phyloP scores from a whole-genome alignment of 2,797 vertebrate species.

The Peromyscus aztecus region DNA sequence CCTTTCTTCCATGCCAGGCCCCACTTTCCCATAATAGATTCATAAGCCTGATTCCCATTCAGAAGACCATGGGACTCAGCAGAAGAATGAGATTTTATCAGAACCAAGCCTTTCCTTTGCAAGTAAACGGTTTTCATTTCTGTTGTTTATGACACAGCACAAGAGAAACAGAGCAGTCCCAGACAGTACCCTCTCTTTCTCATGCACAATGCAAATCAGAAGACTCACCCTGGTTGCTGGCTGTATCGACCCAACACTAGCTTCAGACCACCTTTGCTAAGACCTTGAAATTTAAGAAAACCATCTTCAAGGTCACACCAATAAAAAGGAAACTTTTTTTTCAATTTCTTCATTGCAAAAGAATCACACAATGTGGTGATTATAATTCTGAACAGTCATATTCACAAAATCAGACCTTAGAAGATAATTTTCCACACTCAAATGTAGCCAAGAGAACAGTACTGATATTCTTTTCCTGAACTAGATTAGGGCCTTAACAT shows the following conservation, averaged over 20 bases:
- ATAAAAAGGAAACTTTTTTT: conserved; percentile 29
- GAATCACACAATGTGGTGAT: neutral
- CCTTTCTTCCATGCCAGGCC: neutral
- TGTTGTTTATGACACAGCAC: neutral
- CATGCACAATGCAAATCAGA: neutral
- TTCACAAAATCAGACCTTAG: conserved; percentile 39
- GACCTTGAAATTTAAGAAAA: conserved; percentile 14
- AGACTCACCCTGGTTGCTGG: neutral
- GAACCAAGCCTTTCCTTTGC: neutral
- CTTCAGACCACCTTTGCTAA: conserved; percentile 20
- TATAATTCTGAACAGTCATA: conserved; percentile 43
- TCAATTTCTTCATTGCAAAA: neutral
- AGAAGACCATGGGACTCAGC: neutral
- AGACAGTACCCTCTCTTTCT: neutral
- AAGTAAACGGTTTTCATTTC: neutral
- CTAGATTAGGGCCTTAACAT: neutral
- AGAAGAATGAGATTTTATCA: conserved; percentile 11
- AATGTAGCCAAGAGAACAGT: neutral
- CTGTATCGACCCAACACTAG: neutral
- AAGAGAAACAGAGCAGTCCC: neutral
- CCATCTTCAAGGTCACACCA: conserved; percentile 36
- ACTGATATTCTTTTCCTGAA: neutral
- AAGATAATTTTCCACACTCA: conserved; percentile 42
- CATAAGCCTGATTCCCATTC: neutral
- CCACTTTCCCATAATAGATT: neutral